phyloP scores from a whole-genome alignment of 2,888 invertebrate genomes.

The Ophion obscuratus region DNA sequence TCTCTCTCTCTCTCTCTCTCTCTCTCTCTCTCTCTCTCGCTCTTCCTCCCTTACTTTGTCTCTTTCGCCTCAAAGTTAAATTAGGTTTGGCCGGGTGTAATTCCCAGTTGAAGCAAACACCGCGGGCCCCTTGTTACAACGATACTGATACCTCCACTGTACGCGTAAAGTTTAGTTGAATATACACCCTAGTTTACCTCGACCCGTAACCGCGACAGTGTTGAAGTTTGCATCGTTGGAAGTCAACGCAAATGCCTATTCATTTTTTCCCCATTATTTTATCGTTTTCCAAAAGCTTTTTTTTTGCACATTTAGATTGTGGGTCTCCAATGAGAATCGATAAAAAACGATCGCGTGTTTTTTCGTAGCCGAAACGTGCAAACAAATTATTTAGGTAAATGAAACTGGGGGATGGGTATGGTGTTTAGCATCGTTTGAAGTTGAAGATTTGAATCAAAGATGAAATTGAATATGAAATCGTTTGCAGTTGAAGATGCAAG shows the following conservation, averaged over 20 bases:
- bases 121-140: conserved; percentile 48
- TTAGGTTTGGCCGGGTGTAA: conserved; percentile 68
- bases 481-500: too few species aligned
- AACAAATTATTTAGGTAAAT: too few species aligned
- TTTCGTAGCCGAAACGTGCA: neutral
- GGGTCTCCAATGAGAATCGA: neutral
- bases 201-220: neutral
- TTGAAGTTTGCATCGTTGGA: neutral
- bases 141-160: conserved; percentile 43
- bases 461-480: too few species aligned
- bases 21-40: conserved; percentile 20
- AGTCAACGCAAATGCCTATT: neutral
- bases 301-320: neutral
- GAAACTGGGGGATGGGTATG: too few species aligned
- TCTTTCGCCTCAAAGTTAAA: conserved; percentile 69
- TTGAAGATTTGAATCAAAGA: too few species aligned
- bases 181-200: conserved; percentile 3
- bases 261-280: neutral
- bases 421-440: too few species aligned
- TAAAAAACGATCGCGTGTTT: neutral
- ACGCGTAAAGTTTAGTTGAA: conserved; percentile 31
- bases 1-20: conserved; percentile 34
- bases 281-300: neutral
- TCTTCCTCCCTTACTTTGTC: conserved; percentile 37
- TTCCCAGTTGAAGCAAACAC: conserved; percentile 60